Evolutionary conservation across 2,888 invertebrate genomes (phyloP).

Genomic region (Melanchra persicariae): DNA sequence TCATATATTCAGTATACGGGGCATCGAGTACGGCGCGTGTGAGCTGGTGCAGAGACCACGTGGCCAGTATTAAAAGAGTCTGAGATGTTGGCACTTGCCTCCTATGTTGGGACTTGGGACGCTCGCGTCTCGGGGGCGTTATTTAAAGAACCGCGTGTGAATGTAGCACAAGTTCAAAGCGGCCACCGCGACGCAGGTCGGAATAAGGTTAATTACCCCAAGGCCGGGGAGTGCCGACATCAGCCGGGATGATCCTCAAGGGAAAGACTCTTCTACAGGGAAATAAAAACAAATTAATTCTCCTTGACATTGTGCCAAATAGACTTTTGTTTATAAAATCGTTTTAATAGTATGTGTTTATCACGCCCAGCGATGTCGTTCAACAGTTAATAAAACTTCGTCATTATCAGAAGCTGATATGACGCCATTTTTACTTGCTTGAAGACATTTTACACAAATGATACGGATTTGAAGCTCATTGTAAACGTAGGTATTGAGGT

Average conservation of each 20-base stretch:
- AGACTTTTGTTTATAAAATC: constrained; percentile 56
- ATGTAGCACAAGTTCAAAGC: constrained; percentile 89
- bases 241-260: constrained; percentile 58
- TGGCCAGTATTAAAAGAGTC: constrained; percentile 76
- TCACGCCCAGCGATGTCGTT: constrained; percentile 29
- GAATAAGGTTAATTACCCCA: constrained; percentile 88
- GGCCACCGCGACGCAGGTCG: constrained; percentile 78
- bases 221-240: constrained; percentile 81
- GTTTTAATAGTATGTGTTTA: constrained; percentile 48
- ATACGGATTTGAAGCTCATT: constrained; percentile 12
- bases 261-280: constrained; percentile 66
- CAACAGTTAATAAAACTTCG: constrained; percentile 40
- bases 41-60: constrained; percentile 73
- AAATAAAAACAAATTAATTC: constrained; percentile 71
- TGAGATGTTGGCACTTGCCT: constrained; percentile 84
- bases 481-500: constrained; percentile 11
- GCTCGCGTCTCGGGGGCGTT: constrained; percentile 77
- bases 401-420: constrained; percentile 42
- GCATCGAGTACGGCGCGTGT: constrained; percentile 48
- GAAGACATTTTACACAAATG: constrained; percentile 25
- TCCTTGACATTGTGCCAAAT: constrained; percentile 73
- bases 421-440: constrained; percentile 33
- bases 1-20: constrained; percentile 32
- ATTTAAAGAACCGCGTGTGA: constrained; percentile 84
- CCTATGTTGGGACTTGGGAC: constrained; percentile 65